These are phyloP conservation scores for Cotesia chilonis DNA, from an alignment of 1,140 invertebrate species.

Conservation along the genomic window DNA sequence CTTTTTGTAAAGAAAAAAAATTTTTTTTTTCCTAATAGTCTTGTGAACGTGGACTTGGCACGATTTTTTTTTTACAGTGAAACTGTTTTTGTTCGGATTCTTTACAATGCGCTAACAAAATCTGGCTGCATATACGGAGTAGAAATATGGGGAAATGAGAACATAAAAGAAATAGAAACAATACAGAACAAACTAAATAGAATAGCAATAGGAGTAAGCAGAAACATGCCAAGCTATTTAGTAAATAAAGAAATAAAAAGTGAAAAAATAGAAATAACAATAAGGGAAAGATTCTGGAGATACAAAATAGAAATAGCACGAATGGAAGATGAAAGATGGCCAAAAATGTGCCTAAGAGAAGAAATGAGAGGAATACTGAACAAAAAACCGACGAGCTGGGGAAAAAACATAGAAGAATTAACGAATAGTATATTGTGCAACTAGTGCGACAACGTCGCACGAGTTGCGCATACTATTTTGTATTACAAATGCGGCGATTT, in stretches of 20 bases:
- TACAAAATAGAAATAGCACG: slow-evolving; percentile 1
- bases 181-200: background rate
- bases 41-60: no score
- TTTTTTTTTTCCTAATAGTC: no score
- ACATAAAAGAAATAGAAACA: background rate
- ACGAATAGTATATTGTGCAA: no score
- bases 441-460: no score
- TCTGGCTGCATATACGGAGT: slow-evolving; percentile 22
- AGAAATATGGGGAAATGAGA: slow-evolving; percentile 30
- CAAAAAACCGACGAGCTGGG: slow-evolving; percentile 1
- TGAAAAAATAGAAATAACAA: background rate
- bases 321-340: slow-evolving; percentile 24
- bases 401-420: background rate
- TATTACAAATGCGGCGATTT: no score
- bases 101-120: slow-evolving; percentile 22
- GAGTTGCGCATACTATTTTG: no score
- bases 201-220: slow-evolving; percentile 2
- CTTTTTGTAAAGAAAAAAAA: no score
- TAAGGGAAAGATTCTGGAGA: slow-evolving; percentile 8
- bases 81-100: no score
- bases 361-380: slow-evolving; percentile 22
- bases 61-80: no score
- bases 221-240: background rate
- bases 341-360: slow-evolving; percentile 20
- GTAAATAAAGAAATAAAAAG: background rate